Percentiles rank a stretch among this genome's conserved stretches.
Conservation (phyloP, 2,797 vertebrate genomes). For the Sebastes iracundus region DNA sequence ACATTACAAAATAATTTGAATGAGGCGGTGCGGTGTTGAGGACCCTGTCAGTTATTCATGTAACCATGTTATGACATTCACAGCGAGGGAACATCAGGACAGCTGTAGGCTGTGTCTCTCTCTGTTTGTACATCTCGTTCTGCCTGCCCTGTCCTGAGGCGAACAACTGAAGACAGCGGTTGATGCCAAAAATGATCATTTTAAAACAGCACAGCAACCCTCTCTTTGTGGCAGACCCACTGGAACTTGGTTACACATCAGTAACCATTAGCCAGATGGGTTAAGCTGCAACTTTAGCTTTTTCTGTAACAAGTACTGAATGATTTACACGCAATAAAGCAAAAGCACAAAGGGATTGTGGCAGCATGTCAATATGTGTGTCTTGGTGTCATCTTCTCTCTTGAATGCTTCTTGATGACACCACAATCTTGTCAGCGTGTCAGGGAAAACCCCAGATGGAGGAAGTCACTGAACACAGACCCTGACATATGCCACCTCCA, state of each 20-base stretch:
- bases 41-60: neutral
- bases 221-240: neutral
- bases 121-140: neutral
- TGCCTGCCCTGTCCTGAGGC: conserved; percentile 34
- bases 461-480: neutral
- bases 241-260: neutral
- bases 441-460: conserved; percentile 46
- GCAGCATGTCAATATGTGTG: neutral
- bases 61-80: conserved; percentile 29
- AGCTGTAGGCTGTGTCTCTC: conserved; percentile 8
- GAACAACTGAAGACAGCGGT: neutral
- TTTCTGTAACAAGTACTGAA: neutral
- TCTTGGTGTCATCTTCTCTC: neutral
- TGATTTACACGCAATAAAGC: neutral
- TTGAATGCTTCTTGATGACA: neutral
- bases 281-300: neutral
- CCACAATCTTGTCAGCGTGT: neutral
- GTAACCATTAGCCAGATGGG: neutral
- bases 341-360: neutral
- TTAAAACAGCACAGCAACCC: neutral
- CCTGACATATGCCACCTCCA: conserved; percentile 21
- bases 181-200: neutral
- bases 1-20: neutral
- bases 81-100: conserved; percentile 47
- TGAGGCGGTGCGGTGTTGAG: neutral